Base-by-base conservation (phyloP, 2,797 vertebrate species). In the Gymnoscopelus microlampas region DNA sequence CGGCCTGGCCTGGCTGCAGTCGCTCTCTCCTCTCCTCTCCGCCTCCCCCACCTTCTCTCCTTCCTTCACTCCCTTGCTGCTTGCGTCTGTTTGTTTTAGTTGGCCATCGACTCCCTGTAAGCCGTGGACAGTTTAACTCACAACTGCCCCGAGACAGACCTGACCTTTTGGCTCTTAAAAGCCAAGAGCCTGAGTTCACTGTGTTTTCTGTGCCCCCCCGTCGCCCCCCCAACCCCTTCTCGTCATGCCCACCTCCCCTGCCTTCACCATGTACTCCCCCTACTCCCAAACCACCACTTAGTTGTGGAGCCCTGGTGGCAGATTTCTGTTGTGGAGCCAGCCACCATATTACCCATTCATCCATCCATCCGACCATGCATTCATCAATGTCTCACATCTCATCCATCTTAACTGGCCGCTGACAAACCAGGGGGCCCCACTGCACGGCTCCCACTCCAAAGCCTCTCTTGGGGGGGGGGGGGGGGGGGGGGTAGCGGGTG, bases 61-160 rank as follows among this genome's bases (percentile, higher is more conserved):
- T 66, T 76, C 71, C 73, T 51, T 56, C 61, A 85, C 81, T 80
- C 83, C 86, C 77, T 88, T 77, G 71, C 81, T 88, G 76, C 19
- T 55, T 80, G 76, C 88, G 85, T 90, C 89, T 94, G 93, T 94
- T 95, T 95, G 89, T 94, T 95, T 94, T 92, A 90, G 87, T 94
- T 94, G 93, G 93, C 92, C 87, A 82, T 82, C 81, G 86, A 85
- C 87, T 91, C 89, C 77, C 82, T 83, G 81, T 90, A 90, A 86
- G 88, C 90, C 87, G 81, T 82, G 90, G 85, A 87, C 88, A 86
- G 87, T 92, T 93, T 93, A 92, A 92, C 89, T 91, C 89, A 80
- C 80, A 84, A 74, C 83, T 89, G 78, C 88, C 92, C 89, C 32
- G 69, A 86, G 87, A 93, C 90, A 90, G 85, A 92, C 91, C 61